These are phyloP conservation scores for Perdita meconis DNA, from an alignment of 2,888 invertebrate genomes.

Conservation along the genomic window DNA sequence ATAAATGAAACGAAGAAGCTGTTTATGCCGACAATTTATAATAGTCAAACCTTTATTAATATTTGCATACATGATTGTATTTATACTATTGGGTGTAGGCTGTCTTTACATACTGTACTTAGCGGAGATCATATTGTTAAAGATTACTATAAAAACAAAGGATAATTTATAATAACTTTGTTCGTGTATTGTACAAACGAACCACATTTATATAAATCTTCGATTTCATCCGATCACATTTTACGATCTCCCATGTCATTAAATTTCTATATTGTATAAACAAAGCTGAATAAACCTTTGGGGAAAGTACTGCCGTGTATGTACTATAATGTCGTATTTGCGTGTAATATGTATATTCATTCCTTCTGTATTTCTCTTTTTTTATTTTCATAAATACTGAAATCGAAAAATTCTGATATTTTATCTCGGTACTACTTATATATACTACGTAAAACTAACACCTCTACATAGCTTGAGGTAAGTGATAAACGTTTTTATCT, in stretches of 20 bases:
- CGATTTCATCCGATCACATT: conserved; percentile 67
- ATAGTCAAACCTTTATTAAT: conserved; percentile 76
- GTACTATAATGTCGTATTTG: conserved; percentile 46
- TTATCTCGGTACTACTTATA: too few relatives aligned
- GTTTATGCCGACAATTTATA: conserved; percentile 72
- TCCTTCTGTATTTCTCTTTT: too few relatives aligned
- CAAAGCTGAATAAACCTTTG: conserved; percentile 81
- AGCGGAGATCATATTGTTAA: conserved; percentile 75
- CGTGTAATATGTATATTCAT: conserved; percentile 30
- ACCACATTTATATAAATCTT: conserved; percentile 59
- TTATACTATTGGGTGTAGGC: conserved; percentile 81
- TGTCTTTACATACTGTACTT: conserved; percentile 80
- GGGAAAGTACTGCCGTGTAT: conserved; percentile 73
- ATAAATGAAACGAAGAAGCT: conserved; percentile 58
- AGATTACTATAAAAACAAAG: conserved; percentile 61
- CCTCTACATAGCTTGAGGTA: too few relatives aligned
- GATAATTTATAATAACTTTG: conserved; percentile 65
- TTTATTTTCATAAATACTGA: too few relatives aligned
- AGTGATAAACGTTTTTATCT: too few relatives aligned
- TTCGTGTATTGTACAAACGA: conserved; percentile 66
- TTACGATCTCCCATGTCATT: conserved; percentile 79
- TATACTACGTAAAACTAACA: too few relatives aligned
- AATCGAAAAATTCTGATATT: too few relatives aligned
- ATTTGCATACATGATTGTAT: conserved; percentile 76
- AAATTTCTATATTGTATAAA: conserved; percentile 83